Evolutionary conservation across 2,113 vertebrate genomes (phyloP).

Genomic region (Perca fluviatilis): DNA sequence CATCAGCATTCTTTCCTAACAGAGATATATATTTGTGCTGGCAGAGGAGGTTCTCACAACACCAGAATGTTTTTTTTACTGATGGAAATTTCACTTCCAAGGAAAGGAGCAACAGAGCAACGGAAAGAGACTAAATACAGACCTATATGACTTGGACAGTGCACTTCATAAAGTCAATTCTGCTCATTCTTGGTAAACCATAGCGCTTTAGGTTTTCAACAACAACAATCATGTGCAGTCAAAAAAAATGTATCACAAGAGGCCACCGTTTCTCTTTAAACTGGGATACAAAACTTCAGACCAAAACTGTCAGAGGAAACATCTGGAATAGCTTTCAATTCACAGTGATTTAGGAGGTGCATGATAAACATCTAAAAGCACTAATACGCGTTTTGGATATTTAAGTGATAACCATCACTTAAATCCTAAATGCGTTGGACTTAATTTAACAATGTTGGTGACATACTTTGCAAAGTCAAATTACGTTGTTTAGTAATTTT

Average conservation of each 20-base stretch:
- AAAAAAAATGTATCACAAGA: conserved; percentile 1
- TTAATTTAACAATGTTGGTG: background rate
- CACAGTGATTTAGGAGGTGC: conserved; percentile 8
- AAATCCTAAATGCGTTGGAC: background rate
- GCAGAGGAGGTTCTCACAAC: background rate
- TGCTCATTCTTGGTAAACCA: background rate
- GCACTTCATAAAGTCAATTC: background rate
- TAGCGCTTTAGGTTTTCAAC: background rate
- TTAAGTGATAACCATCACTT: background rate
- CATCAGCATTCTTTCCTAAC: conserved; percentile 29
- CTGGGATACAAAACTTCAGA: conserved; percentile 17
- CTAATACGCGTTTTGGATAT: background rate
- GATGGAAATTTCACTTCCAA: conserved; percentile 19
- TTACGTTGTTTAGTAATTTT: conserved; percentile 1
- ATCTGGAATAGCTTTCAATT: conserved; percentile 49
- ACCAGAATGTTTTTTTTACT: background rate
- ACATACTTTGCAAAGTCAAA: no score
- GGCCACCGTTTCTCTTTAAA: conserved; percentile 35
- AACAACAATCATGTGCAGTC: background rate
- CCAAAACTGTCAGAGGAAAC: conserved; percentile 43
- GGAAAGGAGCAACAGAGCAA: background rate
- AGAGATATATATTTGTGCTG: conserved; percentile 9
- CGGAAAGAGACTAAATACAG: background rate
- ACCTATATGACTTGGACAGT: background rate
- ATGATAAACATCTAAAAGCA: conserved; percentile 13